Percentiles rank a stretch among this genome's conserved stretches.
Evolutionary conservation across 2,113 vertebrate genomes (phyloP).

Genomic region (Misgurnus mizolepis): DNA sequence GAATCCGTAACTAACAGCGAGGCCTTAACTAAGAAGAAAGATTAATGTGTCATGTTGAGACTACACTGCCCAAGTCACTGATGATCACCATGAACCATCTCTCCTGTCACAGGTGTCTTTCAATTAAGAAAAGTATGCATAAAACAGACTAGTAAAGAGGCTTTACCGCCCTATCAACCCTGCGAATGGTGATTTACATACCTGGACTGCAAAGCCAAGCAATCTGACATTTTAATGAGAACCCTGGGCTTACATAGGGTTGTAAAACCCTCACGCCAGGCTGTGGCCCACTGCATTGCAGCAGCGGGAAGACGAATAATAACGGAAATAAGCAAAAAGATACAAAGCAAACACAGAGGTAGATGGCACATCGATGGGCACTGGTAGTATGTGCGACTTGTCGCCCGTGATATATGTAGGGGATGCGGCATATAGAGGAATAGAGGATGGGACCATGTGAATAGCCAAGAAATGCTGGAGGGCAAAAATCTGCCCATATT

Average conservation of each 20-base stretch:
- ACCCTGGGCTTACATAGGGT: conserved; percentile 2
- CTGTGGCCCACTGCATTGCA: conserved; percentile 6
- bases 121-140: conserved; percentile 35
- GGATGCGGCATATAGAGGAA: neutral
- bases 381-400: conserved; percentile 9
- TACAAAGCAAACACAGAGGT: conserved; percentile 4
- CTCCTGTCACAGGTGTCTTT: conserved; percentile 11
- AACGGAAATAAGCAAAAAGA: conserved; percentile 15
- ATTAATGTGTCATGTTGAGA: conserved; percentile 44
- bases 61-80: conserved; percentile 34
- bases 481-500: conserved; percentile 53
- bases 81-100: conserved; percentile 17
- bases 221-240: conserved; percentile 40
- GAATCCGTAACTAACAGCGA: no score
- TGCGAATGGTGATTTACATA: conserved; percentile 27
- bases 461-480: conserved; percentile 40
- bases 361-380: conserved; percentile 16
- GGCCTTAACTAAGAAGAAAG: neutral
- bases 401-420: conserved; percentile 20
- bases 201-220: conserved; percentile 19
- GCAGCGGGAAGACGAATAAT: conserved; percentile 16
- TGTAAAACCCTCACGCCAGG: conserved; percentile 18
- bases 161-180: neutral
- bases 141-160: neutral
- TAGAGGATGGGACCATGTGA: neutral